A percentile compares a stretch with the other conserved stretches of the same genome.
These are phyloP conservation scores for Myopa tessellatipennis DNA, from an alignment of 2,888 invertebrate species.

Conservation along the genomic window DNA sequence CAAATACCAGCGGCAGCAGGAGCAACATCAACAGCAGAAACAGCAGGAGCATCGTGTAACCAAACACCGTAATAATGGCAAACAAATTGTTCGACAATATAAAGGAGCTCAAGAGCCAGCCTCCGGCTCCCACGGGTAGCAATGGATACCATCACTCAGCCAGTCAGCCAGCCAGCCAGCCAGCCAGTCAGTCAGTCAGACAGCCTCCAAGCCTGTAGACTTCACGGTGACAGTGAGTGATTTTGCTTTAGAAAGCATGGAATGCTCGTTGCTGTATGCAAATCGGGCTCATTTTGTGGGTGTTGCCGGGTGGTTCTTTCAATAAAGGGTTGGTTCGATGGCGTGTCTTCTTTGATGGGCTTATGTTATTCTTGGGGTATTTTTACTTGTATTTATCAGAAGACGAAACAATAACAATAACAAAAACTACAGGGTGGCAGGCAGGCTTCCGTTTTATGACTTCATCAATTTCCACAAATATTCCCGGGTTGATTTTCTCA, in stretches of 20 bases:
- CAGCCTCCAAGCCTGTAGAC: conserved; percentile 4
- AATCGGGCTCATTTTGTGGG: conserved; percentile 13
- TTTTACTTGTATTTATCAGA: background rate
- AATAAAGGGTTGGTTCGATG: conserved; percentile 30
- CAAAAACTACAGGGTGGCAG: conserved; percentile 18
- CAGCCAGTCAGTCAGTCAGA: background rate
- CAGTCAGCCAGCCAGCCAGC: conserved; percentile 29
- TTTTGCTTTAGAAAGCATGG: background rate
- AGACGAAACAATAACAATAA: background rate
- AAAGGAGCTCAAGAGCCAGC: conserved; percentile 39
- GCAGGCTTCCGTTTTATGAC: conserved; percentile 44
- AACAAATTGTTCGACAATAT: conserved; percentile 53
- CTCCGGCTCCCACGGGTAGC: conserved; percentile 43
- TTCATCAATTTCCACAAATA: conserved; percentile 43
- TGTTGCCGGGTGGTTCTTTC: background rate
- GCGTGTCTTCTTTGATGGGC: conserved; percentile 6
- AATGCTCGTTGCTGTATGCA: conserved; percentile 13
- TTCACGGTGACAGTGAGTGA: conserved; percentile 29
- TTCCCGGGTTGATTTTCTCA: conserved; percentile 3
- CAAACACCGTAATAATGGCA: conserved; percentile 65
- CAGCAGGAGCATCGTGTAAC: conserved; percentile 22
- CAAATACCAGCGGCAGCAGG: conserved; percentile 48
- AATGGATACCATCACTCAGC: conserved; percentile 44
- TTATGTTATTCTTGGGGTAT: conserved; percentile 17
- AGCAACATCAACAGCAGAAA: conserved; percentile 24